A percentile compares a stretch with the other conserved stretches of the same genome.
phyloP scores from a whole-genome alignment of 2,113 vertebrate species.

The Brachypodius melanocephalos region DNA sequence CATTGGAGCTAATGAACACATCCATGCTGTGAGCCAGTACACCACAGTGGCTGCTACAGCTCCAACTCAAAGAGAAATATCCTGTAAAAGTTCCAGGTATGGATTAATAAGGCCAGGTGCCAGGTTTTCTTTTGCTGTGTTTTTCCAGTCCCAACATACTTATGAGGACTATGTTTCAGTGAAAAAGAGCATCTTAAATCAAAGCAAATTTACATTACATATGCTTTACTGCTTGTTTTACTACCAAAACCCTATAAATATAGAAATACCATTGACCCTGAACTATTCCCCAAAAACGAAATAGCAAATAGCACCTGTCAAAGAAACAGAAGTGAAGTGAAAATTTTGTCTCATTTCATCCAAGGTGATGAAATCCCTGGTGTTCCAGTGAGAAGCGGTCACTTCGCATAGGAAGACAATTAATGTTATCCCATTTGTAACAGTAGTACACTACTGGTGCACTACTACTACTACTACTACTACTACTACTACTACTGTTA shows the following conservation, averaged over 20 bases:
- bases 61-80: conserved; percentile 8
- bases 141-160: background rate
- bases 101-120: background rate
- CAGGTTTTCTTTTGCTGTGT: background rate
- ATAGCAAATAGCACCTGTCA: background rate
- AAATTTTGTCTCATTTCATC: background rate
- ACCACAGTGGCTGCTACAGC: background rate
- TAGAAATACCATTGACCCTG: background rate
- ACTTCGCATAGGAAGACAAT: background rate
- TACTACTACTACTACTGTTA: background rate
- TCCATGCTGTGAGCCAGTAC: background rate
- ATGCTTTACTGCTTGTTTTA: background rate
- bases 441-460: background rate
- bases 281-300: background rate
- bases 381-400: background rate
- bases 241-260: background rate
- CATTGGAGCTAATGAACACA: conserved; percentile 58
- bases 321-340: background rate
- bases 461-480: background rate
- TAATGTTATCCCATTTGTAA: background rate
- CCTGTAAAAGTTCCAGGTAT: background rate
- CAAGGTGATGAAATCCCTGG: background rate
- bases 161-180: background rate
- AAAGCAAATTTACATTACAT: background rate
- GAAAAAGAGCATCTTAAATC: background rate